Conservation (phyloP, 2,797 vertebrate species). For the Muscicapa comitata region DNA sequence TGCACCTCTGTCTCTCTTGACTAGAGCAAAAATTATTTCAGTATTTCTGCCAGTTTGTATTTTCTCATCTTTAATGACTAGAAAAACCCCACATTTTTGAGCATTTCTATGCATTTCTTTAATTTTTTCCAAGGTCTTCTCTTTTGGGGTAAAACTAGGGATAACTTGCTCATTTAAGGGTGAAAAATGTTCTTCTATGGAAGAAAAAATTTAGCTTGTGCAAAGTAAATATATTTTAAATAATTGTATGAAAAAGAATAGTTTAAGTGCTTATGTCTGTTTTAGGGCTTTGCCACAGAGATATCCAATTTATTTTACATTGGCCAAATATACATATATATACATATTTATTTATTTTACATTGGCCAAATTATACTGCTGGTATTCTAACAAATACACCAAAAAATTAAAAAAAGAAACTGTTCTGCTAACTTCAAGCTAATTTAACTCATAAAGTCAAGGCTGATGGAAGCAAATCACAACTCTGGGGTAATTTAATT, state of each 20-base stretch:
- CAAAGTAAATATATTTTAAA: neutral
- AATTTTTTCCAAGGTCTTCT: neutral
- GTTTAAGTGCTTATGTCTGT: fast-evolving
- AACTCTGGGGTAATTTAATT: neutral
- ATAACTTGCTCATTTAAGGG: neutral
- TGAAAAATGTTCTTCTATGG: neutral
- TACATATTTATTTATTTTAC: neutral
- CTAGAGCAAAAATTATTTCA: neutral
- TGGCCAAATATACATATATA: neutral
- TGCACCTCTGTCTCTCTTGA: neutral
- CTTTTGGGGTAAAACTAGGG: neutral
- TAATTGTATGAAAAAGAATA: fast-evolving
- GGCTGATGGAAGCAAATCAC: neutral
- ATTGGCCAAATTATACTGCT: neutral
- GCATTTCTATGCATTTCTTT: neutral
- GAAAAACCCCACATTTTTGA: fast-evolving
- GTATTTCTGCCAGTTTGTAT: neutral
- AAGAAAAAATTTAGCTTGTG: neutral
- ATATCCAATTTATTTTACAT: neutral
- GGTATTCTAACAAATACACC: neutral
- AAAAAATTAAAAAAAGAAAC: neutral
- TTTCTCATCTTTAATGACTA: neutral
- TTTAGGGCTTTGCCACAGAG: neutral
- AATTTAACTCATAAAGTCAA: neutral
- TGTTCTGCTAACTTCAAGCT: neutral